Base-by-base conservation (phyloP, 2,113 vertebrate genomes). In the Melanotaenia duboulayi region DNA sequence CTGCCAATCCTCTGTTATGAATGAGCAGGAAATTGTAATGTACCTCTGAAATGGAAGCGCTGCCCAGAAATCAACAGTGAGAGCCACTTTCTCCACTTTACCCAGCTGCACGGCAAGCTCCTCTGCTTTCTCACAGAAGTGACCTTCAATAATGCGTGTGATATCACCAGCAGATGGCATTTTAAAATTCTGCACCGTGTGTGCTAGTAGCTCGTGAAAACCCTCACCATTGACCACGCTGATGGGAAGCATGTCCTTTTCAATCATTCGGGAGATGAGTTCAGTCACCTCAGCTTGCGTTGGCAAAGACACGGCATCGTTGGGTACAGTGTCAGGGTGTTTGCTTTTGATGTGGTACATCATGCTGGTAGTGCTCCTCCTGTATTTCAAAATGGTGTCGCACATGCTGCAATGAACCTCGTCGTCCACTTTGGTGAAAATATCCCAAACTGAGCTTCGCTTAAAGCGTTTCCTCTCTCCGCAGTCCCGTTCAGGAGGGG, bases 301-400 rank as follows among this genome's bases (percentile, higher is more conserved):
- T 0, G 76, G 60, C 32, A 65, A n/a, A 0, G 88, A 65, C 28
- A 61, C 74, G 0, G 80, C 78, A 0, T 81, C 85, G 1, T 22
- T 62, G 0, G 75, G 75, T 37, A 74, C 23, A 0, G 69, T 67
- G 56, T 86, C 83, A 0, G 63, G 62, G 56, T 90, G 87, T 37
- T 87, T 86, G 83, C 80, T 90, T 54, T 54, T 87, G 22, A 90
- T 86, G 75, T 90, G 89, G 72, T 87, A 89, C 77, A 90, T 90
- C 89, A 90, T 90, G 85, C 72, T 89, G 70, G 87, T 87, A 40
- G 85, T 89, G 77, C 89, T 90, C 60, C 89, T 89, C 67, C 73
- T 80, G 83, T 90, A 90, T 13, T 90, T 90, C 2, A 90, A 74
- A 19, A 88, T 89, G 0, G 83, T 81, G 63, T 86, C 81, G 48